Evolutionary conservation across 2,888 invertebrate species (phyloP).

Genomic region (Ochropleura plecta): DNA sequence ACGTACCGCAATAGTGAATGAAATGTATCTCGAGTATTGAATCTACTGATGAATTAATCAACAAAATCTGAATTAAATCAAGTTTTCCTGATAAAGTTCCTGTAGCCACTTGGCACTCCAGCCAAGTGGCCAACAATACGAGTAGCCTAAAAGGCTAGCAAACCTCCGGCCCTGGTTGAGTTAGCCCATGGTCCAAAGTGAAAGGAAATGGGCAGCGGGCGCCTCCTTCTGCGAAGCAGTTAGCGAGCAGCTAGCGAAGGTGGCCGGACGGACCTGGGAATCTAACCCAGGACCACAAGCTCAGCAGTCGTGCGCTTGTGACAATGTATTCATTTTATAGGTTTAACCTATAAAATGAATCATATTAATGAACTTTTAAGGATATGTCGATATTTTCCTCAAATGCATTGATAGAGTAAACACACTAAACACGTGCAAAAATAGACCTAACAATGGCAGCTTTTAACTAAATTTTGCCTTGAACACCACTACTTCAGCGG

Average conservation of each 20-base stretch:
- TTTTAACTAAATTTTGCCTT: neutral
- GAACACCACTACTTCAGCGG: neutral
- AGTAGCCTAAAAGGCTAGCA: no score
- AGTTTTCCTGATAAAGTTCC: neutral
- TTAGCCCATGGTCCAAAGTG: no score
- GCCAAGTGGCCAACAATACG: no score
- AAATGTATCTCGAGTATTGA: slow-evolving; percentile 35
- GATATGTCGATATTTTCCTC: slow-evolving; percentile 19
- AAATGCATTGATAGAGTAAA: slow-evolving; percentile 10
- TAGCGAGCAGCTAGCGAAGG: no score
- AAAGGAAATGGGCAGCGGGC: no score
- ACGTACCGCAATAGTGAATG: slow-evolving; percentile 48
- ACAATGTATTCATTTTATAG: neutral
- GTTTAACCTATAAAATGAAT: neutral
- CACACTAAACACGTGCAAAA: neutral
- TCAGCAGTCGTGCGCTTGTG: no score
- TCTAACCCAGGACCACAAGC: no score
- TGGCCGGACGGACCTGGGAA: no score
- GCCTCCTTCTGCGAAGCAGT: no score
- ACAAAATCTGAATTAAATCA: neutral
- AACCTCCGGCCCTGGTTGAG: no score
- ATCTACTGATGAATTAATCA: neutral
- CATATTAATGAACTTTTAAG: slow-evolving; percentile 17
- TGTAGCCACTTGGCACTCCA: no score
- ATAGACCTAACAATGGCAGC: neutral